Base-by-base conservation (phyloP, 2,797 vertebrate species). In the Myotis vivesi region DNA sequence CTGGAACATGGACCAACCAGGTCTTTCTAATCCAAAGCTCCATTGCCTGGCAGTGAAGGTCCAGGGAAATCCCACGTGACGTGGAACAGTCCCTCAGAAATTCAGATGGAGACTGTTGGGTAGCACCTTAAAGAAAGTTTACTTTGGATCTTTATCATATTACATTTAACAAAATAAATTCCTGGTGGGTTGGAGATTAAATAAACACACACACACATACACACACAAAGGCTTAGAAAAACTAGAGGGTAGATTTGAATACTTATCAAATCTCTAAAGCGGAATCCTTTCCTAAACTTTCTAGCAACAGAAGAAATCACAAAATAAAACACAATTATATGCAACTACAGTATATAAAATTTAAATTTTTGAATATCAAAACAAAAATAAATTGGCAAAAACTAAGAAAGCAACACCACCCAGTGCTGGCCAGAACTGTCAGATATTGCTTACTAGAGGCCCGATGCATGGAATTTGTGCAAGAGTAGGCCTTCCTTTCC, bases 191-290 rank as follows among this genome's bases (percentile, higher is more conserved):
- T 77, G 68, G 57, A 92, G 33, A 72, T 91, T 80, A 53, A 85
- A 89, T 28, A 62, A 57, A 23, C 11, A 87, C 73, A 75, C 55
- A 25, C 55, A 25, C 53, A 55, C 53, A 25, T 23, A 59, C 57
- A 59, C 41, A 64, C 1, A 22, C 3, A 75, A 83, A 91, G 2
- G 25, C 80, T 91, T 81, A 51, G 75, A 51, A 93, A 75, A 86
- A 71, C 20, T 72, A 15, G 46, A 75, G 30, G 36, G 33, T 85
- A 46, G 66, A 33, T 83, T 64, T 91, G 75, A 66, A 4, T 51
- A 85, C 16, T 92, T 59, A 73, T 22, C 53, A 81, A 28, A 73
- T 91, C 68, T 79, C 33, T 90, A 83, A 95, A 94, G 71, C 68
- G 81, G 46, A 82, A 53, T 86, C 25, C 38, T 53, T 83, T 94